These are phyloP conservation scores for Lagocephalus sceleratus DNA, from an alignment of 2,797 vertebrate species.

Conservation along the genomic window DNA sequence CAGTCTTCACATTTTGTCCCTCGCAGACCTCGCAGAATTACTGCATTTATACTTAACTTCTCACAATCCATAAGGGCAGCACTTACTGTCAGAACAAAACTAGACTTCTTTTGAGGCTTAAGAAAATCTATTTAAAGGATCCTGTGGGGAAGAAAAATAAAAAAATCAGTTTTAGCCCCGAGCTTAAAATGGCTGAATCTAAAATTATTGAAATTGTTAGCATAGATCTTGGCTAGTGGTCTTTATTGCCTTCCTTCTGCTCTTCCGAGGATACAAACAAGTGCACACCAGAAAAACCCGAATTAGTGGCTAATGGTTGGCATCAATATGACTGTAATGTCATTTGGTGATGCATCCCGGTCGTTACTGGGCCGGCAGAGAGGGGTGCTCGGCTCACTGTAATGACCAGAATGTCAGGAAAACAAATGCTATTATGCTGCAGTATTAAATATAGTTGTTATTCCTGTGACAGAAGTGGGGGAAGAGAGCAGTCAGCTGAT, in stretches of 20 bases:
- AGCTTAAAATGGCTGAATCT: slow-evolving; percentile 70
- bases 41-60: slow-evolving; percentile 46
- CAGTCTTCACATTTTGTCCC: slow-evolving; percentile 25
- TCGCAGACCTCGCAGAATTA: slow-evolving; percentile 39
- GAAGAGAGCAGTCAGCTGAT: slow-evolving; percentile 54
- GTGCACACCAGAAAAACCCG: slow-evolving; percentile 57
- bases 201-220: slow-evolving; percentile 77
- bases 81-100: slow-evolving; percentile 54
- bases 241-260: slow-evolving; percentile 70
- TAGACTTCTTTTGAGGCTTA: slow-evolving; percentile 40
- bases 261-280: slow-evolving; percentile 62
- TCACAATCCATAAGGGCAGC: slow-evolving; percentile 61
- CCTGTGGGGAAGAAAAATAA: slow-evolving; percentile 47
- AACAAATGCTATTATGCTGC: slow-evolving; percentile 69
- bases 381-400: slow-evolving; percentile 61
- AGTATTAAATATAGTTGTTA: slow-evolving; percentile 70
- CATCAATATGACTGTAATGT: slow-evolving; percentile 81
- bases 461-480: slow-evolving; percentile 59
- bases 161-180: slow-evolving; percentile 69
- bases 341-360: slow-evolving; percentile 75
- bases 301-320: slow-evolving; percentile 74
- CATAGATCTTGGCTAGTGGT: slow-evolving; percentile 74
- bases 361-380: slow-evolving; percentile 66
- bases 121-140: slow-evolving; percentile 68
- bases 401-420: slow-evolving; percentile 71